Evolutionary conservation across 2,888 invertebrate genomes (phyloP), one percentile per base, ranked within the genome.

Genomic region (Drosophila kanekoi): DNA sequence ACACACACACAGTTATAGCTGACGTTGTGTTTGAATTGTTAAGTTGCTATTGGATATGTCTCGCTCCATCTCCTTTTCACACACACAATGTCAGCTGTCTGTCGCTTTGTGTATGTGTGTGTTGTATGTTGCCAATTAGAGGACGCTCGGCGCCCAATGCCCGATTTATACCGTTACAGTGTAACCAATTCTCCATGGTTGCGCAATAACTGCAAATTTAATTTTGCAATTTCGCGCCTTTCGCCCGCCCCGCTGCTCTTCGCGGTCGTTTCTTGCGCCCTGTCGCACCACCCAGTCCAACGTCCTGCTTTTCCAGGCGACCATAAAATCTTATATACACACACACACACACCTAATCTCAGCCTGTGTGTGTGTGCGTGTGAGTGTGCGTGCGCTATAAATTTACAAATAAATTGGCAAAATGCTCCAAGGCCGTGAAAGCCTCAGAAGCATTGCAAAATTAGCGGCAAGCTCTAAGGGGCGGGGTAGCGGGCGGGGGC

Each of bases 121-220:
- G 43, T 52, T 70, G 49, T 62, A 14, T 54, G 64, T 47, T 79
- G 76, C 61, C 77, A 79, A 79, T 79, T 79, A 79, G 61, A 60
- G 43, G 56, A 69, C 43, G 65, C 63, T 41, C 54, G 61, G 28
- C 73, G 73, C 67, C 56, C 77, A 73, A 77, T 74, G 69, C 65
- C 51, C 78, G 69, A 71, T 75, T 75, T 75, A 81, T 81, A 74
- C 82, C 83, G 77, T 77, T 77, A 79, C 85, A 79, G 71, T 54
- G 84, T 87, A 74, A 87, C 82, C 81, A 81, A 88, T 86, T 86
- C 81, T 84, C 87, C 81, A 87, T 89, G 89, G 89, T 87, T 86
- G 87, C 76, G 87, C 81, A 87, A 88, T 89, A 87, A 79, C 83
- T 84, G 84, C 87, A 83, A 88, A 85, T 88, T 85, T 85, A 83